phyloP scores from a whole-genome alignment of 1,140 invertebrate species.

The Heliothis virescens region DNA sequence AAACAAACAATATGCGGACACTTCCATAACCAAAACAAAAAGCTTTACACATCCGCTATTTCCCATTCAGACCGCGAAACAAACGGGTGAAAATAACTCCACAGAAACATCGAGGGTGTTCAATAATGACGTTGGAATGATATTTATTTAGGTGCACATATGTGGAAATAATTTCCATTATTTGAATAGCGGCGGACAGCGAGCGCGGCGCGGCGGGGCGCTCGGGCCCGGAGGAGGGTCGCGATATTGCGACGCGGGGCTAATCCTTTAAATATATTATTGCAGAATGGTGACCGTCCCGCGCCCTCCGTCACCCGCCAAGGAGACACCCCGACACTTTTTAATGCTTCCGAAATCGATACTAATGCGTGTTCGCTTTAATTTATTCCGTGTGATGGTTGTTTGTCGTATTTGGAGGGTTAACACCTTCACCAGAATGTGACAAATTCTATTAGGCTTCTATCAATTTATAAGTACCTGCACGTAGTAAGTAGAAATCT shows the following conservation, averaged over 20 bases:
- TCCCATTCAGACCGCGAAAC: conserved; percentile 67
- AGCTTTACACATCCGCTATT: conserved; percentile 55
- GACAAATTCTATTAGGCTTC: not conserved
- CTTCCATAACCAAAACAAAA: conserved; percentile 49
- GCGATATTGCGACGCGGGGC: conserved; percentile 85
- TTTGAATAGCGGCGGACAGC: conserved; percentile 80
- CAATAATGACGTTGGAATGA: conserved; percentile 87
- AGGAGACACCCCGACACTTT: conserved; percentile 72
- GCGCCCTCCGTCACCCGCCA: conserved; percentile 65
- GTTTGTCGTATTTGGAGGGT: conserved; percentile 39
- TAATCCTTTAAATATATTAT: conserved; percentile 87
- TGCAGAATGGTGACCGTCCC: conserved; percentile 75
- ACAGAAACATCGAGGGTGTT: conserved; percentile 76
- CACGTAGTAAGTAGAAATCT: too few species aligned
- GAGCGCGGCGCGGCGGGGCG: conserved; percentile 63
- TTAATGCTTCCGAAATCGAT: conserved; percentile 79
- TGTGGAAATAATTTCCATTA: conserved; percentile 86
- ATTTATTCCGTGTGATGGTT: conserved; percentile 58
- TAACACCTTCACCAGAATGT: conserved; percentile 3
- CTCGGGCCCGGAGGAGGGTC: conserved; percentile 69
- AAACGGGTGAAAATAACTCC: conserved; percentile 80
- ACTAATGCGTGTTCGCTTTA: conserved; percentile 70
- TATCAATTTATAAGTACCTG: too few species aligned
- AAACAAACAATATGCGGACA: conserved; percentile 14
- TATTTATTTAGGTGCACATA: conserved; percentile 86